phyloP scores from a whole-genome alignment of 2,797 vertebrate species.

The Gadopsis bispinosus region DNA sequence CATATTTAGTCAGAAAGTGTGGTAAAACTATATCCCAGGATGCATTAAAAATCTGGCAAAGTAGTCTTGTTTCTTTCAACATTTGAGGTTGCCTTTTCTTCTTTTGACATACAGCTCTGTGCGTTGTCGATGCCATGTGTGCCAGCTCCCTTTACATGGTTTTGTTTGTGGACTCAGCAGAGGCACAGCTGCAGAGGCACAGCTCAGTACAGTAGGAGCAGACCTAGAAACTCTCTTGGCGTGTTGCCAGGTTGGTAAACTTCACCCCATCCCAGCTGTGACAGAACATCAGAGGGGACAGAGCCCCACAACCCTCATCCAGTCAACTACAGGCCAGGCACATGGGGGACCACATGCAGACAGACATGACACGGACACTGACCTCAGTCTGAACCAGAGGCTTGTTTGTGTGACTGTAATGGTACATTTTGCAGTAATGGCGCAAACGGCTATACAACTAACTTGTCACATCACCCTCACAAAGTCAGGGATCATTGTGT shows the following conservation, averaged over 20 bases:
- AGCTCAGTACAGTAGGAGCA: conserved; percentile 46
- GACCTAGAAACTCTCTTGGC: conserved; percentile 51
- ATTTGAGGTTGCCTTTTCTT: conserved; percentile 1
- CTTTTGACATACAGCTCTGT: conserved; percentile 14
- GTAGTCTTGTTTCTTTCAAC: background rate
- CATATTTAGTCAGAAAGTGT: background rate
- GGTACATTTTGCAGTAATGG: conserved; percentile 2
- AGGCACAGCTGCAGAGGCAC: conserved; percentile 55
- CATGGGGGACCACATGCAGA: conserved; percentile 33
- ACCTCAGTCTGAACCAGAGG: conserved; percentile 23
- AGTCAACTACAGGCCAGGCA: conserved; percentile 47
- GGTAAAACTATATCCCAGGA: background rate
- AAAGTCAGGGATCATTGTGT: background rate
- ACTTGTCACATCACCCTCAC: background rate
- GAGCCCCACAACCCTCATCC: conserved; percentile 37
- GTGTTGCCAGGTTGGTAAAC: conserved; percentile 59
- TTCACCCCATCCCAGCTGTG: conserved; percentile 64
- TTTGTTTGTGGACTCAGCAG: conserved; percentile 49
- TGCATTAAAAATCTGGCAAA: conserved; percentile 8
- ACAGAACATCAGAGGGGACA: conserved; percentile 50
- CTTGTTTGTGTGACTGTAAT: conserved; percentile 9
- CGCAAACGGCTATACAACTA: background rate
- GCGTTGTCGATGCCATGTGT: conserved; percentile 22
- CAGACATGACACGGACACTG: conserved; percentile 33
- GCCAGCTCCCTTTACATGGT: conserved; percentile 19